Evolutionary conservation across 92 coral and sea anemone species (phyloP).

Genomic region (Isaurus tuberculatus): DNA sequence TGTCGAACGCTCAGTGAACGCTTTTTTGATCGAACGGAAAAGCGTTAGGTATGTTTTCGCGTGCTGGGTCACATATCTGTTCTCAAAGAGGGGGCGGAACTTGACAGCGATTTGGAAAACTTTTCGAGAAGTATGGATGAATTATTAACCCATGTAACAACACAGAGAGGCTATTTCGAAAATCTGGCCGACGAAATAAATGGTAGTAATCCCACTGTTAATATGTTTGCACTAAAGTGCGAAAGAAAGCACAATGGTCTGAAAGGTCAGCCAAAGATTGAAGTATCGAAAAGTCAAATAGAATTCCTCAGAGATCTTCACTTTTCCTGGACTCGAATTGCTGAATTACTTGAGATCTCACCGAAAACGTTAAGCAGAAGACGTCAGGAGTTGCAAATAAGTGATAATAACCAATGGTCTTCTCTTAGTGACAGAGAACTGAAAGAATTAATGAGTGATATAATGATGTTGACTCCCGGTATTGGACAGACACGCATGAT

Average conservation of each 20-base stretch:
- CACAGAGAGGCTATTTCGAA: too few relatives aligned
- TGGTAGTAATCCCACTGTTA: conserved; percentile 29
- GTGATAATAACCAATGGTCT: conserved; percentile 34
- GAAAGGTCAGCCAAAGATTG: conserved; percentile 69
- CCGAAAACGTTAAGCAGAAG: conserved; percentile 24
- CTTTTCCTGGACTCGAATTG: conserved; percentile 52
- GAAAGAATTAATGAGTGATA: conserved; percentile 22
- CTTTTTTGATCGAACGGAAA: too few relatives aligned
- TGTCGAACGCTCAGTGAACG: too few relatives aligned
- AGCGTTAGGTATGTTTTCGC: too few relatives aligned
- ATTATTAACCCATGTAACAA: neutral
- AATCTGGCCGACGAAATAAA: too few relatives aligned
- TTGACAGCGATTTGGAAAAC: too few relatives aligned
- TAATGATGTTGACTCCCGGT: conserved; percentile 40
- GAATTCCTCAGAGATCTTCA: conserved; percentile 48
- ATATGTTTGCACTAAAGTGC: conserved; percentile 14
- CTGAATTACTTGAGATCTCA: conserved; percentile 22
- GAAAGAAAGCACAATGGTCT: conserved; percentile 64
- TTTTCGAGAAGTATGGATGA: too few relatives aligned
- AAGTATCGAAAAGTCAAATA: conserved; percentile 67
- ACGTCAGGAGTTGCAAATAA: conserved; percentile 36
- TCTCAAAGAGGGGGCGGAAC: too few relatives aligned
- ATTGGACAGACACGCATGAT: conserved; percentile 50
- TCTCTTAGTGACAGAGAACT: conserved; percentile 30
- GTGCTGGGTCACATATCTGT: too few relatives aligned